Evolutionary conservation across 2,797 vertebrate genomes (phyloP), one percentile per base, ranked within the genome.

Genomic region (Tenualosa thibaudeaui): DNA sequence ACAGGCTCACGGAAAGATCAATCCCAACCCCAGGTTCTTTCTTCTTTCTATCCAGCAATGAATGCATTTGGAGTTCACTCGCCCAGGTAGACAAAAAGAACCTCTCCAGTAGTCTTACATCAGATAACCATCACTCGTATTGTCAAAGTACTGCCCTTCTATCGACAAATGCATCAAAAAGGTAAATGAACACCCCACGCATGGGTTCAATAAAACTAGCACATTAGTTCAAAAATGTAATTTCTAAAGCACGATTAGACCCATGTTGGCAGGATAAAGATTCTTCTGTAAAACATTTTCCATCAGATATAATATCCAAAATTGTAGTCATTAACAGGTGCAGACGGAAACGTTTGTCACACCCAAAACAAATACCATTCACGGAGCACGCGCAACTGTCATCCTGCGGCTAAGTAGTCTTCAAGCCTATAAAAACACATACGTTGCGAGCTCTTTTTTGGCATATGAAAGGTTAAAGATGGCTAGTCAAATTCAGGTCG

Each of bases 21-120:
- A 94, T 90, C 90, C 93, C 94, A 85, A 94, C 91, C 92, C 94
- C 92, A 87, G 90, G 93, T 91, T 93, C 92, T 94, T 94, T 96
- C 93, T 94, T 94, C 91, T 94, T 91, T 92, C 94, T 93, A 86
- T 92, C 93, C 91, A 96, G 93, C 93, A 96, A 93, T 86, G 95
- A 94, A 94, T 93, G 94, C 96, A 97, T 96, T 94, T 94, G 96
- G 89, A 95, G 93, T 90, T 91, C 88, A 92, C 92, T 51, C 92
- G 90, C 91, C 89, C 92, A 89, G 86, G 84, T 89, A 87, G 85
- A 88, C 89, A 85, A 93, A 91, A 89, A 87, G 87, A 89, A 87
- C 87, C 89, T 81, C 85, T 86, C 82, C 24, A 86, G 17, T 26
- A 71, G 89, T 85, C 82, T 90, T 84, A 89, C 91, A 92, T 89